These are phyloP conservation scores for Geophilus truncorum DNA, from an alignment of 2,888 invertebrate genomes.

Conservation along the genomic window DNA sequence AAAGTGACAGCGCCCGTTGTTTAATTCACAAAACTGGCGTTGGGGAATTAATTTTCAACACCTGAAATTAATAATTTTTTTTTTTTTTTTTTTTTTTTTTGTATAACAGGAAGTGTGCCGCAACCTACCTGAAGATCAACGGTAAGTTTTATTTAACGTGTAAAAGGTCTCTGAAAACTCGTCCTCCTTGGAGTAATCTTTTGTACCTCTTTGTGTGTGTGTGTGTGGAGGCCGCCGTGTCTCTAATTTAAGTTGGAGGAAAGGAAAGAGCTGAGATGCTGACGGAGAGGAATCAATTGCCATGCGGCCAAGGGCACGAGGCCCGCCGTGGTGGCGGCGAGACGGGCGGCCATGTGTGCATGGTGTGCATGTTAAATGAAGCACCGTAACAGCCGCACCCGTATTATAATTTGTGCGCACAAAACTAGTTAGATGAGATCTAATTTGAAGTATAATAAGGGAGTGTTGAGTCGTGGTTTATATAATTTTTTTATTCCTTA, in stretches of 20 bases:
- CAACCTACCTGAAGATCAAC: not conserved
- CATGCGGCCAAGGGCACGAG: conserved; percentile 22
- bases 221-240: conserved; percentile 13
- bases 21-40: conserved; percentile 22
- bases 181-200: conserved; percentile 25
- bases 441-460: not conserved
- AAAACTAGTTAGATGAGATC: not conserved
- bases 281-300: conserved; percentile 27
- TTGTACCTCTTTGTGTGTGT: not conserved
- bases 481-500: not conserved
- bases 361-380: conserved; percentile 1
- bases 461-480: not conserved
- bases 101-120: not conserved
- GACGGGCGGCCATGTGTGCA: conserved; percentile 21
- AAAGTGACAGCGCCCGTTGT: conserved; percentile 9
- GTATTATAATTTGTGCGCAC: not conserved
- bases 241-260: conserved; percentile 10
- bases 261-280: conserved; percentile 2
- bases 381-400: not conserved
- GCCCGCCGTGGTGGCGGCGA: conserved; percentile 20
- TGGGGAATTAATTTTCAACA: conserved; percentile 21
- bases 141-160: not conserved
- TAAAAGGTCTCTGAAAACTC: conserved; percentile 11
- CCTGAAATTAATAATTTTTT: not conserved
- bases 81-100: not conserved